Evolutionary conservation across 2,888 invertebrate genomes (phyloP).

Genomic region (Trimorus sp.): DNA sequence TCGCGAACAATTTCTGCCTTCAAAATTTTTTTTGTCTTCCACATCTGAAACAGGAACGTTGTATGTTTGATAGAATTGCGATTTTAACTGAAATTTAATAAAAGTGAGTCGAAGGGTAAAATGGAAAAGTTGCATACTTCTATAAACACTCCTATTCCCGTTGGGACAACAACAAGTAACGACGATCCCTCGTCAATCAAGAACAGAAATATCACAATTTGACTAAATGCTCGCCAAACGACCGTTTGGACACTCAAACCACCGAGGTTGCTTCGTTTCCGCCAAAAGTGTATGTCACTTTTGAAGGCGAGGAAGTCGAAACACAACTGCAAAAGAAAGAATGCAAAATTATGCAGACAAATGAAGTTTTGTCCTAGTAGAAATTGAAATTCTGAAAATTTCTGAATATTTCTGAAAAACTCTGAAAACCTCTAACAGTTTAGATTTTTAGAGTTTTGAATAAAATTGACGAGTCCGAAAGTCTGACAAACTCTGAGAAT

Average conservation of each 20-base stretch:
- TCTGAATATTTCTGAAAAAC: no score
- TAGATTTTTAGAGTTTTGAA: no score
- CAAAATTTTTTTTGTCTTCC: constrained; percentile 97
- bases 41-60: constrained; percentile 84
- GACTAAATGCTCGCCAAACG: constrained; percentile 96
- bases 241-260: constrained; percentile 95
- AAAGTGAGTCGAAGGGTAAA: no score
- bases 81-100: no score
- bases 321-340: constrained; percentile 86
- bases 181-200: constrained; percentile 96
- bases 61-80: no score
- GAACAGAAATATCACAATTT: constrained; percentile 94
- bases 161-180: constrained; percentile 92
- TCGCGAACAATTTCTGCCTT: constrained; percentile 85
- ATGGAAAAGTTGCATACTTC: constrained; percentile 85
- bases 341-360: no score
- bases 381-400: no score
- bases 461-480: no score
- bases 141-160: constrained; percentile 92
- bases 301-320: constrained; percentile 99
- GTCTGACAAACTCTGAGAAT: no score
- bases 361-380: no score
- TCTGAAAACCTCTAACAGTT: no score
- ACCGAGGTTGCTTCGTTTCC: constrained; percentile 90
- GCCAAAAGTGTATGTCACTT: constrained; percentile 98